Base-by-base conservation (phyloP, 2,113 vertebrate species). In the Catagonus wagneri region DNA sequence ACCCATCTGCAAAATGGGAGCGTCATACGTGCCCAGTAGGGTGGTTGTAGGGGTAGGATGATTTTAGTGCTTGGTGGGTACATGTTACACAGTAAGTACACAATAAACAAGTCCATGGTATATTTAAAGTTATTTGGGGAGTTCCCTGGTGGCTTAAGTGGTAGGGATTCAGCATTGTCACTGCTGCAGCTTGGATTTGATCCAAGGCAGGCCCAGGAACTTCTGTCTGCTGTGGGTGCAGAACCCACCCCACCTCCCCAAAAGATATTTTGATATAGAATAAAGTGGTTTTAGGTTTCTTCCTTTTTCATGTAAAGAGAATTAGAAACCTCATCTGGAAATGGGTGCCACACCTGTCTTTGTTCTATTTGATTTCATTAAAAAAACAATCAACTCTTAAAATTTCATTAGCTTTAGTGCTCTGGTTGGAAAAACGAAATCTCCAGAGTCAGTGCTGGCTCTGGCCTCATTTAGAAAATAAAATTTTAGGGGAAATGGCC, bases 351-450 rank as follows among this genome's bases (percentile, higher is more conserved):
- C 27, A 65, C 39, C 3, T 83, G 83, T 83, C 56, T 93, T 95
- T 95, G 29, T 94, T 93, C 29, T 83, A n/a, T 36, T 61, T 89
- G 39, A 93, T 95, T 93, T 97, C 27, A 78, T 96, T 97, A 95
- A 54, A 34, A 91, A 95, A 93, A 92, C n/a, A 44, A 44, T 95
- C n/a, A 88, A 7, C 81, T 78, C 44, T 13, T 39, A 92, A 80
- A 86, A 90, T 95, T 92, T 95, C 72, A 92, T 97, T 97, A 95
- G 81, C 81, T 23, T 85, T 86, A 39, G 50, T 39, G 44, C 60
- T 89, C 65, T 86, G 83, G 52, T 94, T 89, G 69, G n/a, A 75
- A 95, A 93, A 83, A 61, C 25, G 94, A 19, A 72, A 90, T 97
- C 72, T 90, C 89, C 52, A 74, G 86, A 71, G 36, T 93, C 54